phyloP scores from a whole-genome alignment of 2,797 vertebrate species.

The Pempheris klunzingeri region DNA sequence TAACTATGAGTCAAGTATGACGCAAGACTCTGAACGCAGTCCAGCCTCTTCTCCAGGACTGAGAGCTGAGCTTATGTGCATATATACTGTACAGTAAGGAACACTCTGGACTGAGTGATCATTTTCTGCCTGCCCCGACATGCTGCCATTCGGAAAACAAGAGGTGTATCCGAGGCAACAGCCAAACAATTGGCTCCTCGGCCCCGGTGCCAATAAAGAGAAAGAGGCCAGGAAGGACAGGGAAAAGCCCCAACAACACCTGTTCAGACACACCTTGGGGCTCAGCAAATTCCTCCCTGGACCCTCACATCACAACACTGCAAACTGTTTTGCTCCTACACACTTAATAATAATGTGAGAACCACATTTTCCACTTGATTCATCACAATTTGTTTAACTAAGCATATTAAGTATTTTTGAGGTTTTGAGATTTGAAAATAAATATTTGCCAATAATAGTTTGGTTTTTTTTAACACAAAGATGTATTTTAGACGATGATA shows the following conservation, averaged over 20 bases:
- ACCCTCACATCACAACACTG: conserved; percentile 52
- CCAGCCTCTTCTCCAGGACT: conserved; percentile 24
- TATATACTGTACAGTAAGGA: conserved; percentile 45
- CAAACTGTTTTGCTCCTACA: conserved; percentile 59
- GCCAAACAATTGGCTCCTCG: conserved; percentile 73
- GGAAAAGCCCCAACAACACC: conserved; percentile 77
- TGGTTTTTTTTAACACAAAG: no score
- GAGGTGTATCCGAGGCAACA: conserved; percentile 76
- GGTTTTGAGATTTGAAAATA: no score
- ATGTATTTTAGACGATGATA: no score
- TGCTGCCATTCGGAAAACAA: conserved; percentile 78
- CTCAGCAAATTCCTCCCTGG: conserved; percentile 68
- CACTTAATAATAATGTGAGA: conserved; percentile 8
- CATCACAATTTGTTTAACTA: background rate
- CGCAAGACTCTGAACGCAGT: conserved; percentile 8
- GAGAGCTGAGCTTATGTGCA: conserved; percentile 33
- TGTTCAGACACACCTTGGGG: conserved; percentile 77
- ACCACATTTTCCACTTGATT: background rate
- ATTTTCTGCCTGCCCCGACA: conserved; percentile 78
- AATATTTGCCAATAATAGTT: no score
- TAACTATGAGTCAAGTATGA: conserved; percentile 4
- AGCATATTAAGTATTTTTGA: background rate
- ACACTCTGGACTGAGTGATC: conserved; percentile 63
- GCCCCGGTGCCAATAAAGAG: conserved; percentile 66
- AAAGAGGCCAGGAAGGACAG: conserved; percentile 68